phyloP scores from a whole-genome alignment of 2,888 invertebrate genomes.

The Drosophila neotestacea region DNA sequence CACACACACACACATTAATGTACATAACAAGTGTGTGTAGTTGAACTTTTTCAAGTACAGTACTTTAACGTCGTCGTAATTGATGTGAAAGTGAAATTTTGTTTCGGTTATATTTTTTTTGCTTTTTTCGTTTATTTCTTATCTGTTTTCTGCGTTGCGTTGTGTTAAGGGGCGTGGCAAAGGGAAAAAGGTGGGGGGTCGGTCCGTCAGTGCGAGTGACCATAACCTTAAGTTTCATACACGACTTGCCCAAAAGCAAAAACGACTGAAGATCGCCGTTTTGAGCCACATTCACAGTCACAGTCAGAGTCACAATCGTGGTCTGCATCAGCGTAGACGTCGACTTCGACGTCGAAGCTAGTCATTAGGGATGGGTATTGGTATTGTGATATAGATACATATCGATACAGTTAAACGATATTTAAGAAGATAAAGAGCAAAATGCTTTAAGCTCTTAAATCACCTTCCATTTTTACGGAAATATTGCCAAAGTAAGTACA shows the following conservation, averaged over 20 bases:
- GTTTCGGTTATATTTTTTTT: constrained; percentile 47
- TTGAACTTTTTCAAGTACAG: constrained; percentile 70
- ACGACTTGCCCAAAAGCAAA: constrained; percentile 46
- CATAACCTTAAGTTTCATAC: constrained; percentile 71
- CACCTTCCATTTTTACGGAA: too few species aligned
- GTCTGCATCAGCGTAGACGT: neutral
- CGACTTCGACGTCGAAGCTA: constrained; percentile 5
- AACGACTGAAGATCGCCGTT: constrained; percentile 27
- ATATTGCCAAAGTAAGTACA: too few species aligned
- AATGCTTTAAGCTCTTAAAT: too few species aligned
- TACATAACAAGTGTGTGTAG: constrained; percentile 8
- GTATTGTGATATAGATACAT: too few species aligned
- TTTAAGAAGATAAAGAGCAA: too few species aligned
- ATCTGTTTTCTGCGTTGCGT: constrained; percentile 29
- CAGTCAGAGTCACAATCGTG: constrained; percentile 4
- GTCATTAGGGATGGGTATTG: neutral
- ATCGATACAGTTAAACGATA: too few species aligned
- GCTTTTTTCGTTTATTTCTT: constrained; percentile 14
- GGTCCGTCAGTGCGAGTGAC: constrained; percentile 59
- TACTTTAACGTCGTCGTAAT: constrained; percentile 67
- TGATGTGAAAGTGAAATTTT: constrained; percentile 79
- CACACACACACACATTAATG: neutral
- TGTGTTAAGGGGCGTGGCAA: constrained; percentile 27
- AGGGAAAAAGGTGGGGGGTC: constrained; percentile 18
- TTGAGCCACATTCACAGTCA: constrained; percentile 9